Evolutionary conservation across 2,888 invertebrate species (phyloP), one percentile per base, ranked within the genome.

Genomic region (Dicycla oo): DNA sequence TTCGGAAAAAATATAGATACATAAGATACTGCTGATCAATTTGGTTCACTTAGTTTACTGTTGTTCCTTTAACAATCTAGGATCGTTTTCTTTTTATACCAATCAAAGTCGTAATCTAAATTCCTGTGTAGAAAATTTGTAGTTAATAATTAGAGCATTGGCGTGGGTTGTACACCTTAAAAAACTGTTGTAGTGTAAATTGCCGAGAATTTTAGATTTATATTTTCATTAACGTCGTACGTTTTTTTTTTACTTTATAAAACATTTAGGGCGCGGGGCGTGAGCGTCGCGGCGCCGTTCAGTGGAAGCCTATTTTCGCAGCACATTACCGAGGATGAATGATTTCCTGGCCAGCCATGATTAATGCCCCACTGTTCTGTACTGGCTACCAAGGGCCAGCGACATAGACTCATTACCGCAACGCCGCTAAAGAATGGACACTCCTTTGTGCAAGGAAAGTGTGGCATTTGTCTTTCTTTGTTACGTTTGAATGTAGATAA

Each of bases 261-360:
- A 92, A 90, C 91, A 92, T 94, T 92, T 91, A 91, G 91, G 91
- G 89, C 89, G 89, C 90, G 90, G 92, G 93, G 92, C 92, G 93
- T 91, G 89, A 88, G 90, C 89, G 89, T 88, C 73, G 79, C 69
- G 89, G 90, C 89, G 87, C 86, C 88, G 91, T 89, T 87, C 88
- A 92, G 90, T 93, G 91, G 94, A 94, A 95, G 95, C 94, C 93
- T 94, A 94, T 95, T 95, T 95, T 95, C 94, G 95, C 95, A 94
- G 94, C 94, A 95, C 94, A 95, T 95, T 95, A 95, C 92, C 80
- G 93, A 94, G 94, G 93, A 95, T 95, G 95, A 94, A 96, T 94
- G 95, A 94, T 95, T 96, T 96, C 95, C 95, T 95, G 94, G 92
- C 87, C 90, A 85, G 90, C 90, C 92, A 93, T 95, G 95, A 95